phyloP scores from a whole-genome alignment of 2,888 invertebrate genomes.

The Drosophila engyochracea region DNA sequence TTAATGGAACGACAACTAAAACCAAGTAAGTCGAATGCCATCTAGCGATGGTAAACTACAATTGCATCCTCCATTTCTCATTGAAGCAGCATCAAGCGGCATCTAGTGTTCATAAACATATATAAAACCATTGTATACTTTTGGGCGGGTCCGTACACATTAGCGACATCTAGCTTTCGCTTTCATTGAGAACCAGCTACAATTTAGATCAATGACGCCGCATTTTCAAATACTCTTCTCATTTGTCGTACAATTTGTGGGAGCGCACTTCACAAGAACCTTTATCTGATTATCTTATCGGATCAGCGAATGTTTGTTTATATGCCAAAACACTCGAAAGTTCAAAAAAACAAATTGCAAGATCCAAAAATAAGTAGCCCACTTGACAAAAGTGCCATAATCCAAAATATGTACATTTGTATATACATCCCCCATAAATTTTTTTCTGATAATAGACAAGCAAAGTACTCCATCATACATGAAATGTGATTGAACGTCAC shows the following conservation, averaged over 20 bases:
- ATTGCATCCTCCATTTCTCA: neutral
- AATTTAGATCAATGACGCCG: neutral
- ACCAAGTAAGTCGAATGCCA: neutral
- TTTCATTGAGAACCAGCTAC: neutral
- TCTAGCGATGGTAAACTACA: neutral
- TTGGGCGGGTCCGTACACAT: neutral
- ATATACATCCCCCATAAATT: neutral
- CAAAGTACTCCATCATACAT: neutral
- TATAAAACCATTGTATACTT: conserved; percentile 3
- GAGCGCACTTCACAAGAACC: neutral
- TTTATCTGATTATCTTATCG: conserved; percentile 19
- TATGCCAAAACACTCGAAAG: conserved; percentile 2
- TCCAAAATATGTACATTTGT: neutral
- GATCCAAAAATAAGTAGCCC: neutral
- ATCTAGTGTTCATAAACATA: neutral
- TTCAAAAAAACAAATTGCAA: neutral
- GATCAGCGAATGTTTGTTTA: neutral
- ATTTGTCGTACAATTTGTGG: neutral
- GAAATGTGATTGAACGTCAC: neutral
- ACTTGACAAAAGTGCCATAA: conserved; percentile 2
- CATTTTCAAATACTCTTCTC: neutral
- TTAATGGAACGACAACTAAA: neutral
- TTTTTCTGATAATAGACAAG: conserved; percentile 1
- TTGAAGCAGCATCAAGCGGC: neutral
- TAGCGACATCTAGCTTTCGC: conserved; percentile 16